Evolutionary conservation across 2,113 vertebrate genomes (phyloP).

Genomic region (Cygnus buccinator): DNA sequence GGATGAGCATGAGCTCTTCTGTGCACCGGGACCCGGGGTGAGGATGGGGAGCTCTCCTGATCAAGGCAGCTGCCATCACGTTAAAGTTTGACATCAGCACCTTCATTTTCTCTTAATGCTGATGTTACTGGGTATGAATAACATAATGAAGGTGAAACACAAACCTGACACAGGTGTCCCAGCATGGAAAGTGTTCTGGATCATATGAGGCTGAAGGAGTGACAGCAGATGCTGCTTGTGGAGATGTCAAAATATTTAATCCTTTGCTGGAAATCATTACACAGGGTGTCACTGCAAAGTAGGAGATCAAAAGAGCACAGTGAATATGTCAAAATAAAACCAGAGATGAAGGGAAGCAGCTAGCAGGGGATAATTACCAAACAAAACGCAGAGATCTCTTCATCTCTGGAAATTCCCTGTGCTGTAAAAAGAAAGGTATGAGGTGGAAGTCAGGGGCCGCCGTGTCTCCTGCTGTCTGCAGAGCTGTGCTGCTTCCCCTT

Average conservation of each 20-base stretch:
- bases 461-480: rapidly evolving
- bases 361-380: background rate
- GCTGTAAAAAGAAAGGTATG: background rate
- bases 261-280: background rate
- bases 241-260: conserved; percentile 1
- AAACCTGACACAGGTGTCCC: background rate
- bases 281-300: rapidly evolving
- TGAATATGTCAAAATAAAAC: background rate
- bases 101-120: background rate
- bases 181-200: background rate
- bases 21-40: too few relatives aligned
- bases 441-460: conserved; percentile 18
- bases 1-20: background rate
- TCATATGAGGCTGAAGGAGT: background rate
- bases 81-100: background rate
- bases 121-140: background rate
- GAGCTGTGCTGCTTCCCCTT: rapidly evolving
- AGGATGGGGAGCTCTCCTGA: background rate
- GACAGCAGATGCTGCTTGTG: conserved; percentile 6
- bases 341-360: background rate
- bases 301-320: conserved; percentile 21
- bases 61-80: background rate
- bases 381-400: background rate
- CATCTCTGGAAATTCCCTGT: conserved; percentile 39
- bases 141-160: background rate